A percentile compares a stretch with the other conserved stretches of the same genome.
Evolutionary conservation across 1,140 invertebrate genomes (phyloP).

Genomic region (Xylocopa sonorina): DNA sequence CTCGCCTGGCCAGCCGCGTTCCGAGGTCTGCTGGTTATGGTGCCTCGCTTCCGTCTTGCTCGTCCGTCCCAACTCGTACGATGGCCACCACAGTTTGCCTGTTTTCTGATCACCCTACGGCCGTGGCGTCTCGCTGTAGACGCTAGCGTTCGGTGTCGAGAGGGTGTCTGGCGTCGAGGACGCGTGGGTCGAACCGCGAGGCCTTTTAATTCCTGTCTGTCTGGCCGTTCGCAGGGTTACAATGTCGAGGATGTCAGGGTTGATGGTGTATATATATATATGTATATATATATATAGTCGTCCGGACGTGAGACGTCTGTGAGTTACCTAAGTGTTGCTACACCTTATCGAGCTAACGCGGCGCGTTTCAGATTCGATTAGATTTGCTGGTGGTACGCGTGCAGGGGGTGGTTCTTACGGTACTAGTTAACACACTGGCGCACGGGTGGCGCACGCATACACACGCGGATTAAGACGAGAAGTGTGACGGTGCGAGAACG

Average conservation of each 20-base stretch:
- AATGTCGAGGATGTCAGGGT: too few relatives aligned
- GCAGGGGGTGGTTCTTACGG: neutral
- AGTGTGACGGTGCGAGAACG: too few relatives aligned
- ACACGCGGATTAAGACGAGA: neutral
- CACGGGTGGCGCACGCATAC: too few relatives aligned
- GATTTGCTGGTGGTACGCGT: neutral
- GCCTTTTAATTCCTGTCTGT: too few relatives aligned
- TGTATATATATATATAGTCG: slow-evolving; percentile 27
- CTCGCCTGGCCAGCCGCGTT: slow-evolving; percentile 56
- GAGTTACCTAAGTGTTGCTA: neutral
- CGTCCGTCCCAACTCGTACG: slow-evolving; percentile 43
- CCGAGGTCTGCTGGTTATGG: slow-evolving; percentile 51
- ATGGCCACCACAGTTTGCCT: slow-evolving; percentile 63
- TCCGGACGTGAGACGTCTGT: slow-evolving; percentile 45
- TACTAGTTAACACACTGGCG: neutral
- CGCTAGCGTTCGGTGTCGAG: too few relatives aligned
- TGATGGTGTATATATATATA: too few relatives aligned
- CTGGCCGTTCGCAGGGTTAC: too few relatives aligned
- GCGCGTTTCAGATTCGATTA: slow-evolving; percentile 19
- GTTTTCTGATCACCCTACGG: slow-evolving; percentile 25
- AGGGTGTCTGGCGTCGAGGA: too few relatives aligned
- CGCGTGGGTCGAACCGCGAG: slow-evolving; percentile 29
- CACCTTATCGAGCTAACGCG: slow-evolving; percentile 39
- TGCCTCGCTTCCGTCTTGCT: slow-evolving; percentile 64
- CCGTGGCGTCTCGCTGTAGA: too few relatives aligned